A percentile compares a stretch with the other conserved stretches of the same genome.
Evolutionary conservation across 1,140 invertebrate species (phyloP).

Genomic region (Oncopodura yosiiana): DNA sequence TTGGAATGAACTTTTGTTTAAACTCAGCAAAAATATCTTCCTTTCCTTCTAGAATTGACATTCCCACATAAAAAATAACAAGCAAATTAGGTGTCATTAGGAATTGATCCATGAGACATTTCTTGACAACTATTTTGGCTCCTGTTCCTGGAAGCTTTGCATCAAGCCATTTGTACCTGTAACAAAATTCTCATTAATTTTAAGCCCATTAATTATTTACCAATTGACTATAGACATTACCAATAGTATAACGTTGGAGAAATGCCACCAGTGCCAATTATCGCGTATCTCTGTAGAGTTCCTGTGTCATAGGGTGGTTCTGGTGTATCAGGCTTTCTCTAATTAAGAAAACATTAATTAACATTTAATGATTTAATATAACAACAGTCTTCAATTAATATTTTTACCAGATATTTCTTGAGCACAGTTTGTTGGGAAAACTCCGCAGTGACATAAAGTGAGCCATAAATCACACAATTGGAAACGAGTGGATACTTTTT

Average conservation of each 20-base stretch:
- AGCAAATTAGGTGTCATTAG: constrained; percentile 60
- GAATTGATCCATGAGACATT: constrained; percentile 66
- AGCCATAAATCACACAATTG: constrained; percentile 64
- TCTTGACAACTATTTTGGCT: constrained; percentile 52
- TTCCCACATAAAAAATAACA: constrained; percentile 56
- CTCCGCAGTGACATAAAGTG: constrained; percentile 65
- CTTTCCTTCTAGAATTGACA: constrained; percentile 60
- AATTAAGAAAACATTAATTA: constrained; percentile 35
- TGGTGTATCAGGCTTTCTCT: constrained; percentile 40
- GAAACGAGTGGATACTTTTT: constrained; percentile 52
- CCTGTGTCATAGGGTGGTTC: constrained; percentile 45
- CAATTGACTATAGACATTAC: constrained; percentile 40
- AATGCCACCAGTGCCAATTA: constrained; percentile 51
- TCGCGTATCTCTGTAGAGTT: constrained; percentile 47
- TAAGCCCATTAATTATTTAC: not conserved
- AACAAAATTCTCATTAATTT: constrained; percentile 29
- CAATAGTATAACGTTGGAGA: constrained; percentile 53
- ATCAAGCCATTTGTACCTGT: constrained; percentile 71
- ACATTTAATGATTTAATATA: constrained; percentile 4
- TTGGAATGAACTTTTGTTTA: constrained; percentile 58
- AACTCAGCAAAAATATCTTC: constrained; percentile 57
- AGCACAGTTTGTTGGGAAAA: constrained; percentile 63
- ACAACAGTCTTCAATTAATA: not conserved
- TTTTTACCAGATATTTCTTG: constrained; percentile 50
- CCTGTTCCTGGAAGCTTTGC: constrained; percentile 54